Base-by-base conservation (phyloP, 2,888 invertebrate genomes). In the Rotaria macrura region DNA sequence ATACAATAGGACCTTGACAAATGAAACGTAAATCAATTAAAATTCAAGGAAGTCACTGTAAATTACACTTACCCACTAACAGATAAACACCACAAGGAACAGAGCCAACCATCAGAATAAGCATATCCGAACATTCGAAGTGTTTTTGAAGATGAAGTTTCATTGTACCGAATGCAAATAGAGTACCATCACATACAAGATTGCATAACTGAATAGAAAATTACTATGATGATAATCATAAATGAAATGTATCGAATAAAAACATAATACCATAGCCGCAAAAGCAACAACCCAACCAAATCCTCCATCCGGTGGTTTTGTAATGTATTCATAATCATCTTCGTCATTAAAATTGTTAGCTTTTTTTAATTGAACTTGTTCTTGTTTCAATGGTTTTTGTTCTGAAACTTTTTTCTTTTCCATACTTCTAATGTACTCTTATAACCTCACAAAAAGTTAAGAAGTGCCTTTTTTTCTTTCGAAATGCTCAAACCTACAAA, bases 1-100 rank as follows among this genome's bases (percentile, higher is more conserved):
- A 74, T 38, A 86, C 86, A 83, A 86, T 86, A 10, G 86, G 86
- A 83, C 86, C 86, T 86, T n/a, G n/a, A n/a, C n/a, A n/a, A n/a
- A 23, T 29, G 17, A n/a, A 57, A n/a, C 25, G 25, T 4, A 65
- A 7, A 20, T 23, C 5, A 52, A 23, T 52, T 1, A 52, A 52
- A 52, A n/a, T n/a, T n/a, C n/a, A n/a, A n/a, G n/a, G n/a, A n/a
- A n/a, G n/a, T n/a, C n/a, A n/a, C 20, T 6, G 9, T 29, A 6
- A 34, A 65, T 65, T 20, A 65, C 20, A 65, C 65, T 20, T 17
- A 65, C 65, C 65, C 29, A 79, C 79, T n/a, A 79, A 79, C 4
- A 79, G 12, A n/a, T 79, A 79, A 25, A 79, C 79, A 79, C 79
- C 79, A 43, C 79, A 79, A 23, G 79, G 79, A 43, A 79, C 43